Evolutionary conservation across 2,888 invertebrate genomes (phyloP), one percentile per base, ranked within the genome.

Genomic region (Hecatera dysodea): DNA sequence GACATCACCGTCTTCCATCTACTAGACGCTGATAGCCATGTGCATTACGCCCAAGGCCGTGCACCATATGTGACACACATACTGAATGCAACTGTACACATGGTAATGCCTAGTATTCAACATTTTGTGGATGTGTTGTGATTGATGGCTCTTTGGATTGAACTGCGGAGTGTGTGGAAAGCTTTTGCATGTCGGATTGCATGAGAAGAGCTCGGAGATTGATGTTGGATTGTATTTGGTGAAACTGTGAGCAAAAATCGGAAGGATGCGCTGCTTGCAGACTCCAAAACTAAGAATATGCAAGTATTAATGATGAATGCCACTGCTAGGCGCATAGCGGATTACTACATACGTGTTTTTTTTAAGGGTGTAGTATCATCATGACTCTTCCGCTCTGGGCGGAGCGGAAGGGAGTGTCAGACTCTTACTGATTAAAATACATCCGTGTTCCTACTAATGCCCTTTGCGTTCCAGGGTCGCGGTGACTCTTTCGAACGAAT

Each of bases 31-130:
- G 64, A 61, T 64, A 72, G 68, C 67, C 73, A 78, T 68, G 61
- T 78, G 78, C 73, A 78, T 63, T 66, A 55, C 61, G 79, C 24
- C 62, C 79, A 79, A 79, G 78, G 78, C 74, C 69, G 39, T 42
- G 11, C n/a, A 59, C 60, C 74, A 78, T 68, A 78, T 78, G 74
- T 79, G 74, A 69, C 78, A 78, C 44, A 77, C 63, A 78, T 78
- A 68, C 64, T 63, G 59, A 55, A 63, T 70, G 75, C 81, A 68
- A 67, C 77, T 77, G 60, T 71, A 82, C 67, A 82, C 67, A 82
- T 73, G 73, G 82, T 71, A 67, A 48, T 53, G 66, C 33, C 57
- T 63, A 48, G 72, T 57, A 65, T 71, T 76, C 72, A 69, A 75
- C 70, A 81, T 79, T 56, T 79, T 69, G 76, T 67, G 72, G 57